A percentile compares a stretch with the other conserved stretches of the same genome.
phyloP scores from a whole-genome alignment of 2,888 invertebrate genomes.

The Cryptus armator region DNA sequence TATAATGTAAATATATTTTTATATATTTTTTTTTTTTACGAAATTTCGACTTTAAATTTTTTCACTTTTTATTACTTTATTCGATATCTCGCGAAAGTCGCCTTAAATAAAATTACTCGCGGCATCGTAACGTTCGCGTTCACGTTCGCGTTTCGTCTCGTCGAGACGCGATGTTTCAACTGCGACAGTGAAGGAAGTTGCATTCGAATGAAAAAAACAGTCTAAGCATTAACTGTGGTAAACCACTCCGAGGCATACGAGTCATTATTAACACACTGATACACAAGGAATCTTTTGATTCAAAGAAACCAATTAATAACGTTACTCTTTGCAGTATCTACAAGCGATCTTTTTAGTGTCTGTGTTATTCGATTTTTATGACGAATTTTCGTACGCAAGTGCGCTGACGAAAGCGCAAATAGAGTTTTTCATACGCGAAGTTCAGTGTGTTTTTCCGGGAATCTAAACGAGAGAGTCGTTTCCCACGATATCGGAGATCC shows the following conservation, averaged over 20 bases:
- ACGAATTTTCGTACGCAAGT: too few relatives aligned
- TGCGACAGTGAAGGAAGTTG: slow-evolving; percentile 26
- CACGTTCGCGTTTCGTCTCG: too few relatives aligned
- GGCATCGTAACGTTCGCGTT: not conserved
- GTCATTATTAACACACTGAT: not conserved
- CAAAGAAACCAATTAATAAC: not conserved
- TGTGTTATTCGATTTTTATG: too few relatives aligned
- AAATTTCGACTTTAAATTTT: not conserved
- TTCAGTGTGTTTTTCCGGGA: not conserved
- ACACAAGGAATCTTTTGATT: not conserved
- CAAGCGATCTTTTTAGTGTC: not conserved
- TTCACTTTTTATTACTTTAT: not conserved
- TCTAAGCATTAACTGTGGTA: slow-evolving; percentile 18
- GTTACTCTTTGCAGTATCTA: not conserved
- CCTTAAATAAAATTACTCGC: not conserved
- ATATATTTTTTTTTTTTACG: not conserved
- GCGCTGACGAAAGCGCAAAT: too few relatives aligned
- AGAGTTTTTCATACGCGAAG: not conserved
- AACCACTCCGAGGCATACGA: not conserved
- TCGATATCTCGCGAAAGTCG: not conserved
- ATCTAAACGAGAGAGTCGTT: not conserved
- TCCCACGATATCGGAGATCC: slow-evolving; percentile 18
- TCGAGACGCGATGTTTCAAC: not conserved
- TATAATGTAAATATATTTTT: not conserved
- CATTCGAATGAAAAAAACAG: slow-evolving; percentile 38